Base-by-base conservation (phyloP, 2,888 invertebrate species). In the Spicauda simplicius region DNA sequence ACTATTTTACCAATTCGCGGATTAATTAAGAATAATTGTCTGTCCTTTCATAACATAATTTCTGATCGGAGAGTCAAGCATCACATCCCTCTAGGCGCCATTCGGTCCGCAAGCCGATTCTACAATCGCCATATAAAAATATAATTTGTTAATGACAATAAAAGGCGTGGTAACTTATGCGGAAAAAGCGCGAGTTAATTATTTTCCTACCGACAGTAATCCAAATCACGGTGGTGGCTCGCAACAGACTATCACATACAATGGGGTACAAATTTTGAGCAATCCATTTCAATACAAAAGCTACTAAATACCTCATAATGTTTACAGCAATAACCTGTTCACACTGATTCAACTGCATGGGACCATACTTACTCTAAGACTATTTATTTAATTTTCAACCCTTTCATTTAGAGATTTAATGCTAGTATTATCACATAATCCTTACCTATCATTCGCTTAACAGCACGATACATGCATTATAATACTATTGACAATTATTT, bases 201-300 rank as follows among this genome's bases (percentile, higher is more conserved):
- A 50, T 18, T 50, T 2, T 18, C 50, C 50, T 45, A 50, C 50
- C 50, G 50, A 50, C 50, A n/a, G 18, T 18, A 50, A 10, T n/a
- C 4, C 50, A 1, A 18, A 50, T 10, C 50, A 16, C 48, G 48
- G 48, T 6, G 6, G n/a, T 16, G 48, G 16, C 45, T 45, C 58
- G 58, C 58, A 14, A n/a, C n/a, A 69, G 14, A 75, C 74, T 84
- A 86, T 83, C 83, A 86, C 85, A 83, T 50, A 41, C 71, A 73
- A 73, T 30, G 73, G 75, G 77, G 76, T 77, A 79, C 72, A 84
- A 45, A 82, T 83, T 86, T 88, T 88, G 88, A 88, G 88, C 88
- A 88, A 87, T 78, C 64, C 25, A 69, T 66, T 72, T 73, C 66
- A 70, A 48, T 69, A 61, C 70, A 67, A 68, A 57, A 48, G 59